A percentile compares a stretch with the other conserved stretches of the same genome.
These are phyloP conservation scores for Drosophila sp. DNA, from an alignment of 1,140 invertebrate genomes.

Conservation along the genomic window DNA sequence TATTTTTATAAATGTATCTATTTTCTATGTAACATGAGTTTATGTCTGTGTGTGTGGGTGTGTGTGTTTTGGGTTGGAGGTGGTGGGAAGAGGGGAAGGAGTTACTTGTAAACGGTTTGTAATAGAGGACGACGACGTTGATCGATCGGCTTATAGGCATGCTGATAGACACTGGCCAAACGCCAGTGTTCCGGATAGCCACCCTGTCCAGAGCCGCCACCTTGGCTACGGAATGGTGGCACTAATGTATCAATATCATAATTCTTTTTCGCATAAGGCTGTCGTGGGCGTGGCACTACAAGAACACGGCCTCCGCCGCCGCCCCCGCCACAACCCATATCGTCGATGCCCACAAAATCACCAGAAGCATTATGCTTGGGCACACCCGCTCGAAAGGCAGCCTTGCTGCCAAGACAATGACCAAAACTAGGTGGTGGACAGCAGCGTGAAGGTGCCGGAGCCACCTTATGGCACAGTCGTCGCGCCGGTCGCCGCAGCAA, in stretches of 20 bases:
- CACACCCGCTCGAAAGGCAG: constrained; percentile 88
- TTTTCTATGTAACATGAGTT: constrained; percentile 1
- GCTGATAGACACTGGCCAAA: constrained; percentile 92
- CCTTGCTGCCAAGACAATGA: constrained; percentile 86
- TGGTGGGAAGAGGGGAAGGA: not conserved
- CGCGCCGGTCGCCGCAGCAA: constrained; percentile 63
- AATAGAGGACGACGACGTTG: constrained; percentile 86
- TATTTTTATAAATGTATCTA: constrained; percentile 4
- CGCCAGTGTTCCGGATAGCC: constrained; percentile 94
- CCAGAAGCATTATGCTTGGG: constrained; percentile 85
- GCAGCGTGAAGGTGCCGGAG: constrained; percentile 61
- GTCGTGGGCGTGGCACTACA: constrained; percentile 88
- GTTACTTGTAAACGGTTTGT: constrained; percentile 87
- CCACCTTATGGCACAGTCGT: constrained; percentile 76
- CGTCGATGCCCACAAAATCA: constrained; percentile 74
- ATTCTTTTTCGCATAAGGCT: constrained; percentile 89
- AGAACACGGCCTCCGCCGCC: constrained; percentile 82
- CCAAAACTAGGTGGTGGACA: constrained; percentile 53
- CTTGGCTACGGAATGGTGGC: constrained; percentile 91
- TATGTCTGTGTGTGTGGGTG: not conserved
- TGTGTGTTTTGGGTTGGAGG: not conserved
- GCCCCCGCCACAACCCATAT: constrained; percentile 65
- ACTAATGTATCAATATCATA: constrained; percentile 91
- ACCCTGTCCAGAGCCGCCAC: constrained; percentile 84
- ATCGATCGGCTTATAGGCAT: constrained; percentile 90